phyloP scores from a whole-genome alignment of 2,113 vertebrate genomes.

The Podarcis muralis region DNA sequence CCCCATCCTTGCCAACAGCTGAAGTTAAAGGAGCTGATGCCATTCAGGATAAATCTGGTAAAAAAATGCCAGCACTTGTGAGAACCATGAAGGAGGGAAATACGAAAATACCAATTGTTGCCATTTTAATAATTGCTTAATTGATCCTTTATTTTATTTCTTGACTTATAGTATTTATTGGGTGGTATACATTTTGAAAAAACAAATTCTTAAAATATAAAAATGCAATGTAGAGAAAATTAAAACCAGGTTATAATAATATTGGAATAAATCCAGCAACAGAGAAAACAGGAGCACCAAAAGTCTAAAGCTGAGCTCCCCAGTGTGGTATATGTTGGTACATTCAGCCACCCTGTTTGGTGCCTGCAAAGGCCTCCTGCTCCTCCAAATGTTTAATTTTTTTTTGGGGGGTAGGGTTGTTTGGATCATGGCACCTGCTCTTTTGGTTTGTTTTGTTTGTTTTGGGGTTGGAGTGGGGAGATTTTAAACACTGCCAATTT shows the following conservation, averaged over 20 bases:
- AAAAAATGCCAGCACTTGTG: background rate
- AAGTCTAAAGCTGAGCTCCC: background rate
- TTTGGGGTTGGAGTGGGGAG: too few species aligned
- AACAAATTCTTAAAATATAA: background rate
- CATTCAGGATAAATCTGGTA: conserved; percentile 76
- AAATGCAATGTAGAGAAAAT: background rate
- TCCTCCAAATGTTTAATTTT: too few species aligned
- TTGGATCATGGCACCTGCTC: too few species aligned
- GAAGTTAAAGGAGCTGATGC: conserved; percentile 66
- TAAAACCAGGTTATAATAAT: background rate
- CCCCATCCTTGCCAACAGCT: conserved; percentile 56
- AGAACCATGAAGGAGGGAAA: fast-evolving
- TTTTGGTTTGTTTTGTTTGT: too few species aligned
- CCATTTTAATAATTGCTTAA: background rate
- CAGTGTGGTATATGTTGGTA: too few species aligned
- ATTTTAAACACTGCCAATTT: too few species aligned
- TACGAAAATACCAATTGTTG: background rate
- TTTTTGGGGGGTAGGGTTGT: too few species aligned
- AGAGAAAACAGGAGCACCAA: background rate
- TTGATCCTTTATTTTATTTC: background rate
- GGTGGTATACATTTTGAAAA: background rate
- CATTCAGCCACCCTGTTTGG: too few species aligned
- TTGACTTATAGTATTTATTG: background rate
- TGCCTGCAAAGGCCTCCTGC: too few species aligned
- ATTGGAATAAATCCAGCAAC: background rate